These are phyloP conservation scores for Gila robusta DNA, from an alignment of 2,797 vertebrate species.

Conservation along the genomic window DNA sequence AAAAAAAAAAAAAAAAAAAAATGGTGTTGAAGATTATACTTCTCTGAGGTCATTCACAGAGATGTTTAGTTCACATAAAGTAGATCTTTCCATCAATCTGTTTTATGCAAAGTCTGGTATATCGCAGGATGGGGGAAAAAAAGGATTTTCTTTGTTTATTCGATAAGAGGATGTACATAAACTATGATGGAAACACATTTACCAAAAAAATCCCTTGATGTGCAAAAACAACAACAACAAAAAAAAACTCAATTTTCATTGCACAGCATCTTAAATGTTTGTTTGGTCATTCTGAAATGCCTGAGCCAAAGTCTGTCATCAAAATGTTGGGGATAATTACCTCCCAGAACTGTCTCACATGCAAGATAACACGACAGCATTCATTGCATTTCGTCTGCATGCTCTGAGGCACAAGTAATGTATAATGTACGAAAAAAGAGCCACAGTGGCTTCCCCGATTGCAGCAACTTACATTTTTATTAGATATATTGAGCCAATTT, in stretches of 20 bases:
- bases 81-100: not conserved
- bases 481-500: not conserved
- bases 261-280: not conserved
- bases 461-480: not conserved
- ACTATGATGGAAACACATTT: not conserved
- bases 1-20: not conserved
- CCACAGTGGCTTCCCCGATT: not conserved
- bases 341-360: not conserved
- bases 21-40: not conserved
- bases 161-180: not conserved
- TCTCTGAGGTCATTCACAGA: constrained; percentile 9
- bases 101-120: not conserved
- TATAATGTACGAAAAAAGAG: not conserved
- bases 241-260: not conserved
- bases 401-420: not conserved
- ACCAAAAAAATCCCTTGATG: not conserved
- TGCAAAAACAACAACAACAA: not conserved
- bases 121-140: not conserved
- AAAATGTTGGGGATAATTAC: not conserved
- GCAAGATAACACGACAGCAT: not conserved
- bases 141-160: not conserved
- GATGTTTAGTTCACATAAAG: constrained; percentile 15
- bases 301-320: not conserved
- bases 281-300: not conserved
- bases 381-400: not conserved